A percentile compares a stretch with the other conserved stretches of the same genome.
Evolutionary conservation across 2,888 invertebrate genomes (phyloP).

Genomic region (Bellardia pandia): DNA sequence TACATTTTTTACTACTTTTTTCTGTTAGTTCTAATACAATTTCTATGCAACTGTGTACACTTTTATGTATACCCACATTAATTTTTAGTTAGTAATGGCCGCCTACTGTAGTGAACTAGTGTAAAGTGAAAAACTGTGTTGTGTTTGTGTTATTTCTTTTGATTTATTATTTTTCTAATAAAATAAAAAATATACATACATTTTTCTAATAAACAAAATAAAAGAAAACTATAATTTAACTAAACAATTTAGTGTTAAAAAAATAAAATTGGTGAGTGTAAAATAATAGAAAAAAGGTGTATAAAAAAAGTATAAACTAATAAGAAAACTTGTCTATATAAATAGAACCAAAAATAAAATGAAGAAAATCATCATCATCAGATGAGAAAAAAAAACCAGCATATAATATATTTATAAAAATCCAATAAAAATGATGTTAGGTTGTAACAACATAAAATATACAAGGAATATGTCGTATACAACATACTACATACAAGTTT

Average conservation of each 20-base stretch:
- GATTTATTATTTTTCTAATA: slow-evolving; percentile 76
- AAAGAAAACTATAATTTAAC: slow-evolving; percentile 1
- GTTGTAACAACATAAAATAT: slow-evolving; percentile 46
- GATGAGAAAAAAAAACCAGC: slow-evolving; percentile 50
- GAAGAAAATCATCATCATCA: slow-evolving; percentile 60
- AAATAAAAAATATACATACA: slow-evolving; percentile 14
- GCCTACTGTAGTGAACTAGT: slow-evolving; percentile 73
- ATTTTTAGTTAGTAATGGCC: slow-evolving; percentile 75
- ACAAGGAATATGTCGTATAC: slow-evolving; percentile 1
- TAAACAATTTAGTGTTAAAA: slow-evolving; percentile 53
- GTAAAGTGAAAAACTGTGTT: slow-evolving; percentile 75
- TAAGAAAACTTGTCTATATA: slow-evolving; percentile 19
- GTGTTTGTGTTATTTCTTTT: slow-evolving; percentile 79
- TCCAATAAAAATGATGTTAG: slow-evolving; percentile 43
- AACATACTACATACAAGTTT: slow-evolving; percentile 18
- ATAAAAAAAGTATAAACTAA: slow-evolving; percentile 6
- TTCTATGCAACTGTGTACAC: slow-evolving; percentile 13
- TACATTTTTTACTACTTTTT: too few species aligned
- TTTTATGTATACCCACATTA: slow-evolving; percentile 66
- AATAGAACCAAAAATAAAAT: slow-evolving; percentile 61
- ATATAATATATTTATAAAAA: slow-evolving; percentile 30
- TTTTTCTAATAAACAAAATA: slow-evolving; percentile 38
- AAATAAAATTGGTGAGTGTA: slow-evolving; percentile 78
- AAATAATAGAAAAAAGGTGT: slow-evolving; percentile 19
- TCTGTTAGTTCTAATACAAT: background rate